Evolutionary conservation across 2,888 invertebrate species (phyloP).

Genomic region (Augochlorella aurata): DNA sequence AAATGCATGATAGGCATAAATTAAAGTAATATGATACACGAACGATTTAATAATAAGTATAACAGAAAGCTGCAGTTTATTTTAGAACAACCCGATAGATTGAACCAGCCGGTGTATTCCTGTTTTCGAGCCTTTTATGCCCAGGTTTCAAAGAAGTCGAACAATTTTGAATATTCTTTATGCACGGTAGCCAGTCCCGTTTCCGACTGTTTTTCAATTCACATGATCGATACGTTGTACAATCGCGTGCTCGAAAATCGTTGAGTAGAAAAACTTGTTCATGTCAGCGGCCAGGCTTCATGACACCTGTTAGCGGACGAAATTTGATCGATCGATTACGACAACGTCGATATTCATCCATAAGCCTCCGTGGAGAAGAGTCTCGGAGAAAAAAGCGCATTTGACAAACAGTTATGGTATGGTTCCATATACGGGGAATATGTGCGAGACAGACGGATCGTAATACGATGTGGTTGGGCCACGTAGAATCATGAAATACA

Average conservation of each 20-base stretch:
- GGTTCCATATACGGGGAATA: constrained; percentile 66
- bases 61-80: too few species aligned
- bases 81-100: too few species aligned
- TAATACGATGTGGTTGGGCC: constrained; percentile 67
- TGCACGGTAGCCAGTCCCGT: constrained; percentile 5
- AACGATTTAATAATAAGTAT: too few species aligned
- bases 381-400: constrained; percentile 47
- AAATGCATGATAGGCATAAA: too few species aligned
- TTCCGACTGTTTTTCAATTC: constrained; percentile 49
- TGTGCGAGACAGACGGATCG: constrained; percentile 70
- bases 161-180: background rate
- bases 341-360: constrained; percentile 64
- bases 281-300: constrained; percentile 68
- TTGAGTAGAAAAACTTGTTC: constrained; percentile 81
- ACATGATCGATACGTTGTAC: constrained; percentile 63
- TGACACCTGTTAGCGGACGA: constrained; percentile 75
- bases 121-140: constrained; percentile 5
- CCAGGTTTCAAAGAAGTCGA: background rate
- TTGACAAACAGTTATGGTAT: constrained; percentile 73
- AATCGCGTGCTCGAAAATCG: constrained; percentile 60
- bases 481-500: constrained; percentile 72
- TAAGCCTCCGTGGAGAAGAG: constrained; percentile 52
- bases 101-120: background rate
- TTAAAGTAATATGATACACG: too few species aligned
- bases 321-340: constrained; percentile 79